Conservation (phyloP, 2,797 vertebrate species). For the Gila robusta region DNA sequence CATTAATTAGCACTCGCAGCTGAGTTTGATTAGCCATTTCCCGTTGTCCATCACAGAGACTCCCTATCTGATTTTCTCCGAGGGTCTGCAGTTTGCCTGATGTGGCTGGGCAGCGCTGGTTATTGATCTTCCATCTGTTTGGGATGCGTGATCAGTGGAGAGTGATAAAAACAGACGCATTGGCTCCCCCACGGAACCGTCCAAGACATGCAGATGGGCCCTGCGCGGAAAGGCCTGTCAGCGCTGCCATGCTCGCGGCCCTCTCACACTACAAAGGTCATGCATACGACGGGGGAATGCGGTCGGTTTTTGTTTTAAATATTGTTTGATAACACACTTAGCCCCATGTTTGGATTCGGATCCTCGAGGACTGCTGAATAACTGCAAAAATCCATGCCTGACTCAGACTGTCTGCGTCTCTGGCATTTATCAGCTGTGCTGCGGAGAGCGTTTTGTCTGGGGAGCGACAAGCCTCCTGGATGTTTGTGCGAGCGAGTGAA, state of each 20-base stretch:
- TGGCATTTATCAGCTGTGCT: conserved; percentile 62
- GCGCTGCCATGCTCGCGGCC: background rate
- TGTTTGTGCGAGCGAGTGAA: conserved; percentile 55
- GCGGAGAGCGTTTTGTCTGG: conserved; percentile 37
- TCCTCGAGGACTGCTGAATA: conserved; percentile 54
- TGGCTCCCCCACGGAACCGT: conserved; percentile 50
- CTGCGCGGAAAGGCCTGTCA: conserved; percentile 31
- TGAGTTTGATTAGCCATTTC: conserved; percentile 60
- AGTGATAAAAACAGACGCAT: conserved; percentile 62
- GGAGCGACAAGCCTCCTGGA: conserved; percentile 51
- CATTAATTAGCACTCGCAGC: conserved; percentile 57
- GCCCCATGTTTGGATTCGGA: conserved; percentile 35
- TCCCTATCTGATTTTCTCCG: conserved; percentile 61
- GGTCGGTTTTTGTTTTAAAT: conserved; percentile 59
- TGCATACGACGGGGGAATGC: conserved; percentile 49
- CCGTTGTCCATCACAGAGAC: conserved; percentile 56
- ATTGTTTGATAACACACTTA: conserved; percentile 56
- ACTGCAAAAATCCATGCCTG: conserved; percentile 52
- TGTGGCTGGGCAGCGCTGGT: conserved; percentile 50
- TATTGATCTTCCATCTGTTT: conserved; percentile 70
- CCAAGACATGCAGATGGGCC: conserved; percentile 56
- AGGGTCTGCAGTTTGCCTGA: conserved; percentile 58
- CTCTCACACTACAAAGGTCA: conserved; percentile 63
- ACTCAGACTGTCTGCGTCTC: conserved; percentile 42
- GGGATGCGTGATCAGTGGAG: conserved; percentile 60